These are phyloP conservation scores for Mercenaria mercenaria DNA, from an alignment of 1,140 invertebrate species.

Conservation along the genomic window DNA sequence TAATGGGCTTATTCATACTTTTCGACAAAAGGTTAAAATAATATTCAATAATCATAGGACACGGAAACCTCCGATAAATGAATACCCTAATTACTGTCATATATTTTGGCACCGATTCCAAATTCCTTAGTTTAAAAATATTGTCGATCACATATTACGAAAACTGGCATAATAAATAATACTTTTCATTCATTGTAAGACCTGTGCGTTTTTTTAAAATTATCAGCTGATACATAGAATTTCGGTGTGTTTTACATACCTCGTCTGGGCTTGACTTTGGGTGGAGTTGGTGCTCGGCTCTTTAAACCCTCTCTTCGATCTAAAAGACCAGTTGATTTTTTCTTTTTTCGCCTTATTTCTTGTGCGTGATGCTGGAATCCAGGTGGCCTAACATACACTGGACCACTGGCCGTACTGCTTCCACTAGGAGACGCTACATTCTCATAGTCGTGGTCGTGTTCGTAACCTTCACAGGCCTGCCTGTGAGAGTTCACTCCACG, in stretches of 20 bases:
- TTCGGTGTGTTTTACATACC: slow-evolving; percentile 73
- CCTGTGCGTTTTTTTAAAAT: no score
- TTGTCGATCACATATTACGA: no score
- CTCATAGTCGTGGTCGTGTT: slow-evolving; percentile 84
- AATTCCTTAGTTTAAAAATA: background rate
- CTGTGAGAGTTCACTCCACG: slow-evolving; percentile 23
- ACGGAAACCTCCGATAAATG: background rate
- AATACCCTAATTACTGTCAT: background rate
- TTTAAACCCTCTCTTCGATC: slow-evolving; percentile 76
- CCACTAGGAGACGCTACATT: slow-evolving; percentile 81
- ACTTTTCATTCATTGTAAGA: no score
- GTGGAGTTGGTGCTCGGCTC: slow-evolving; percentile 81
- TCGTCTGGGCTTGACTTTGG: slow-evolving; percentile 81
- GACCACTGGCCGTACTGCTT: slow-evolving; percentile 86
- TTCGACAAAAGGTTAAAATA: no score
- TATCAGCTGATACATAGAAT: no score
- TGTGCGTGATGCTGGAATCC: slow-evolving; percentile 86
- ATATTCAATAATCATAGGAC: background rate
- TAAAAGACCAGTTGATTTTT: slow-evolving; percentile 76
- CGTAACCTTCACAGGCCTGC: slow-evolving; percentile 73
- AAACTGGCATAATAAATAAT: no score
- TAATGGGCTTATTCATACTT: background rate
- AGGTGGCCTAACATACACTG: slow-evolving; percentile 85
- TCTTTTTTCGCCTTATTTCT: slow-evolving; percentile 81
- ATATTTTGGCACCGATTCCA: background rate